These are phyloP conservation scores for Peromyscus melanophrys DNA, from an alignment of 2,797 vertebrate species.

Conservation along the genomic window DNA sequence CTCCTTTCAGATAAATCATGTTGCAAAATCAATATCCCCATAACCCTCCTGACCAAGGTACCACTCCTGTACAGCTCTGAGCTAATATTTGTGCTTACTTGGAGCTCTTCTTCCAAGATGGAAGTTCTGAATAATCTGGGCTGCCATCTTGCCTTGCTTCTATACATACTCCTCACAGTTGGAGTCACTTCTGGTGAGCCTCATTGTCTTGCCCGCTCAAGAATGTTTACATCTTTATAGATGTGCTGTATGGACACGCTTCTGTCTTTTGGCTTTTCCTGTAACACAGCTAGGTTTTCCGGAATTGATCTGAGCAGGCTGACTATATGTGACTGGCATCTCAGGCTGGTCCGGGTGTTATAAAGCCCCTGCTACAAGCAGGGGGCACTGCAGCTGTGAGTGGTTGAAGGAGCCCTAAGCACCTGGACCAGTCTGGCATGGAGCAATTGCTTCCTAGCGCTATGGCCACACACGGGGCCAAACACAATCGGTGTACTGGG, in stretches of 20 bases:
- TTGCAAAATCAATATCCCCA: accelerated
- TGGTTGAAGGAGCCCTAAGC: not conserved
- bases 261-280: constrained; percentile 2
- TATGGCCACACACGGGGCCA: not conserved
- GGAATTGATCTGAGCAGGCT: not conserved
- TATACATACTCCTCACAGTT: not conserved
- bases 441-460: no score
- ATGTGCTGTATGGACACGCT: not conserved
- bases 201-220: not conserved
- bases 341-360: not conserved
- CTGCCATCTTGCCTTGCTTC: not conserved
- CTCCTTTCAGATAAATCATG: not conserved
- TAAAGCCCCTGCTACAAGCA: not conserved
- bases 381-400: not conserved
- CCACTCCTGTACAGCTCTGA: not conserved
- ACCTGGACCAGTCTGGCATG: not conserved
- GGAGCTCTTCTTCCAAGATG: not conserved
- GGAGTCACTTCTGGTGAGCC: not conserved
- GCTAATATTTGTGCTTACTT: not conserved
- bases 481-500: not conserved
- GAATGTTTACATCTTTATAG: not conserved
- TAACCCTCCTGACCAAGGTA: no score
- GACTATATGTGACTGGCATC: not conserved
- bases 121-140: not conserved
- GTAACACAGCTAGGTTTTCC: not conserved